Evolutionary conservation across 2,113 vertebrate species (phyloP), one percentile per base, ranked within the genome.

Genomic region (Myotis lucifugus): DNA sequence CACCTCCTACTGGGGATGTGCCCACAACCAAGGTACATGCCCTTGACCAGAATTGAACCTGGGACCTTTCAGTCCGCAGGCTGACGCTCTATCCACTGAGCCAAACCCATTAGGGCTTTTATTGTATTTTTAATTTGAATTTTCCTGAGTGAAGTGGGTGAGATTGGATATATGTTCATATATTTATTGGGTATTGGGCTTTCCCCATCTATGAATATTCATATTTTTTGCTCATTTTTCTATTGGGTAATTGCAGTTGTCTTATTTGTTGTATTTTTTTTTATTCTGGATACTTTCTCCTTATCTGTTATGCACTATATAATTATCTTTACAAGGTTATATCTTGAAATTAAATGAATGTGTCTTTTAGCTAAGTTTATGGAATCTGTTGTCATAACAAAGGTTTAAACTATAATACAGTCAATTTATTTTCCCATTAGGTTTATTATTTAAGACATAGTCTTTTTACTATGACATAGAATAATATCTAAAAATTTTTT

Each of bases 331-430:
- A 29, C 17, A 74, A 86, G n/a, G 15, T 48, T 54, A 8, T 76
- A 54, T 91, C 18, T 94, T 86, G 29, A 84, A 88, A 61, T 76
- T 12, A 88, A 92, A 87, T 76, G 42, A 85, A 42, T 81, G 3
- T 85, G 2, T 74, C 34, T 83, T 93, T 85, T 79, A 92, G 52
- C 18, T 81, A 84, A 42, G 25, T 50, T 90, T 92, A 56, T 82
- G 15, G 7, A 92, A 84, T 90, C 50, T 79, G 10, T 77, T 76
- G 1, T 89, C 27, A 89, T 34, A 50, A 25, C 13, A 67, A 14
- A 29, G 40, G 40, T 93, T 93, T 54, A 78, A 93, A 89, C 13
- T 42, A 73, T 32, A 90, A 37, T 83, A 25, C 19, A 73, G 59
- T 87, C 19, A 52, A 52, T 50, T 66, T 67, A 37, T 4, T 59